Percentiles rank a stretch among this genome's conserved stretches.
These are phyloP conservation scores for Bradypus variegatus DNA, from an alignment of 2,797 vertebrate species.

Conservation along the genomic window DNA sequence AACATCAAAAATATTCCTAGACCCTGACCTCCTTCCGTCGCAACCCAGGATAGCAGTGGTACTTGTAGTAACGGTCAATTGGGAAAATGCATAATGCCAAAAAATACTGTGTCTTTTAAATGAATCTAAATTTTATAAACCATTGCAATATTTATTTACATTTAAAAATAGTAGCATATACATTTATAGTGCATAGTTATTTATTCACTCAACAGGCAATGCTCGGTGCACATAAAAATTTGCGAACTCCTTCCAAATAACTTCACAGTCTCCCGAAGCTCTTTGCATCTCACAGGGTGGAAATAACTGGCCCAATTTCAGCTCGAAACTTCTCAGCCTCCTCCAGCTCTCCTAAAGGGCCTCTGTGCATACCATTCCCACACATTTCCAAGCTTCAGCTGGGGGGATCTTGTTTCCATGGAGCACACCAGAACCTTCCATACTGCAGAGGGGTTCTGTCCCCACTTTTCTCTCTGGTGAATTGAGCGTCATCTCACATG, in stretches of 20 bases:
- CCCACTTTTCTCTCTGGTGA: neutral
- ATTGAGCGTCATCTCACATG: neutral
- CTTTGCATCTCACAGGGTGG: neutral
- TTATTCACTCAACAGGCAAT: neutral
- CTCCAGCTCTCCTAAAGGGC: neutral
- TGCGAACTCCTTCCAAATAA: neutral
- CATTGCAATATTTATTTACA: constrained; percentile 17
- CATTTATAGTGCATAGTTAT: neutral
- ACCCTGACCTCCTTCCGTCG: neutral
- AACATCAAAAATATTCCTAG: neutral
- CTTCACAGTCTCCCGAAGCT: neutral
- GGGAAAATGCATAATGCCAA: neutral
- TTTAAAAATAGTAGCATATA: constrained; percentile 3
- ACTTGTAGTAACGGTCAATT: neutral
- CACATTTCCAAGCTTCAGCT: neutral
- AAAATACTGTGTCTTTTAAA: neutral
- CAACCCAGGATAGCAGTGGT: neutral
- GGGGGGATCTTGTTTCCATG: neutral
- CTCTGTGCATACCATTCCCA: neutral
- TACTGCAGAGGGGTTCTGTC: neutral
- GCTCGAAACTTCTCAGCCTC: neutral
- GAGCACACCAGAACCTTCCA: neutral
- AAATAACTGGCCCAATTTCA: neutral
- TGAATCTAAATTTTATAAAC: constrained; percentile 5
- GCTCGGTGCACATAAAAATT: neutral